Evolutionary conservation across 2,113 vertebrate genomes (phyloP).

Genomic region (Aptenodytes forsteri): DNA sequence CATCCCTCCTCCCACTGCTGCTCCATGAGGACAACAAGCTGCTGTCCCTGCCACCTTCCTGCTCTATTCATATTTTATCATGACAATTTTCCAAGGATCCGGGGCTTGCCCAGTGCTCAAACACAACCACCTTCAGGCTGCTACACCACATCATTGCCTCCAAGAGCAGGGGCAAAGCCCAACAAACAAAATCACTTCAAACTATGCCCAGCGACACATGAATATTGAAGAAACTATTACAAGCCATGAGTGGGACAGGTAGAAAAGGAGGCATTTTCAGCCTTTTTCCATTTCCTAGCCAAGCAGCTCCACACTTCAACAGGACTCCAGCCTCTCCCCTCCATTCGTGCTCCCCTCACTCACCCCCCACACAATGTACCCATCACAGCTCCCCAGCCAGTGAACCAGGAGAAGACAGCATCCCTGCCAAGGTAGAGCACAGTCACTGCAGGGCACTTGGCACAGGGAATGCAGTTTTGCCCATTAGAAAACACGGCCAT

Average conservation of each 20-base stretch:
- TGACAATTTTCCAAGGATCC: not conserved
- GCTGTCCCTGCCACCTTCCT: not conserved
- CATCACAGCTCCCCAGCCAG: not conserved
- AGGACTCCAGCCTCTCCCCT: not conserved
- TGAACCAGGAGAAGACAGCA: not conserved
- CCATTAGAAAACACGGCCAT: not conserved
- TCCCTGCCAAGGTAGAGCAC: not conserved
- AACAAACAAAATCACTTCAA: not conserved
- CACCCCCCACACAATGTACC: not conserved
- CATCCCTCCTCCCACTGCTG: not conserved
- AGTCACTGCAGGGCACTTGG: not conserved
- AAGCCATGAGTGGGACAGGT: not conserved
- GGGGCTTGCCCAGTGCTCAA: not conserved
- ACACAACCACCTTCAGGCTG: not conserved
- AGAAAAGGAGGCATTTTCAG: not conserved
- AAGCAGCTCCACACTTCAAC: not conserved
- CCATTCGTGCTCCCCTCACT: not conserved
- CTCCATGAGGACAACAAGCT: not conserved
- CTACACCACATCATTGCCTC: not conserved
- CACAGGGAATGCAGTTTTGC: not conserved
- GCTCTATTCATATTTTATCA: not conserved
- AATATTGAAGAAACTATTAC: not conserved
- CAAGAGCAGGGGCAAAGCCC: not conserved
- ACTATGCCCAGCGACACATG: rapidly evolving
- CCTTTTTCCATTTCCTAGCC: not conserved